Evolutionary conservation across 2,797 vertebrate species (phyloP).

Genomic region (Poliocrania exsul): DNA sequence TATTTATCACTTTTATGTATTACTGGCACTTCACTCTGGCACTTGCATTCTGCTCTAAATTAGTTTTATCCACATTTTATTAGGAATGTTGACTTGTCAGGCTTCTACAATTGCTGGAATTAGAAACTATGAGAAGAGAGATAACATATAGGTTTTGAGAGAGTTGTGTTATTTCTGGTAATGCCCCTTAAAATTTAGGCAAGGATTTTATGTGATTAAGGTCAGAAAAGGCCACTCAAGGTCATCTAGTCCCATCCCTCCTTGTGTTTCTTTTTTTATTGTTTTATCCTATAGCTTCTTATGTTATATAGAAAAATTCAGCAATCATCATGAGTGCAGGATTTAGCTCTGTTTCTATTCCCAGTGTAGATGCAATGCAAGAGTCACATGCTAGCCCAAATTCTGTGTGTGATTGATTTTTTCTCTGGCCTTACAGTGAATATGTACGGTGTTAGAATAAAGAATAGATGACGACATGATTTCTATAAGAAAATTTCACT

Average conservation of each 20-base stretch:
- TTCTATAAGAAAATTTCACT: background rate
- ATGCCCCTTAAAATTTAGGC: background rate
- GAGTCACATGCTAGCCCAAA: background rate
- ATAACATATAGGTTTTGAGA: background rate
- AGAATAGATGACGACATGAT: background rate
- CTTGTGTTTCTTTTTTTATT: background rate
- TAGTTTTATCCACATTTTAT: background rate
- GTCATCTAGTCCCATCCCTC: background rate
- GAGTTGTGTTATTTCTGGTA: background rate
- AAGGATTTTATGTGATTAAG: background rate
- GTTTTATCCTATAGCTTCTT: background rate
- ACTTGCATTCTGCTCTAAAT: background rate
- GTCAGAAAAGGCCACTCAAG: background rate
- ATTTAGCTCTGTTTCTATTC: background rate
- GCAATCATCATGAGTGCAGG: background rate
- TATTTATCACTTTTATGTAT: slow-evolving; percentile 13
- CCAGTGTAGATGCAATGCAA: background rate
- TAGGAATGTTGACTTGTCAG: background rate
- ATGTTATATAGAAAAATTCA: background rate
- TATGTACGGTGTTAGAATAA: background rate
- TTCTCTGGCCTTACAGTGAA: background rate
- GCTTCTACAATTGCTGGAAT: background rate
- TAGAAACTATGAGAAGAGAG: background rate
- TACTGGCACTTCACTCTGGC: background rate
- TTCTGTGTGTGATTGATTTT: background rate